Evolutionary conservation across 2,113 vertebrate genomes (phyloP).

Genomic region (Neopipo cinnamomea): DNA sequence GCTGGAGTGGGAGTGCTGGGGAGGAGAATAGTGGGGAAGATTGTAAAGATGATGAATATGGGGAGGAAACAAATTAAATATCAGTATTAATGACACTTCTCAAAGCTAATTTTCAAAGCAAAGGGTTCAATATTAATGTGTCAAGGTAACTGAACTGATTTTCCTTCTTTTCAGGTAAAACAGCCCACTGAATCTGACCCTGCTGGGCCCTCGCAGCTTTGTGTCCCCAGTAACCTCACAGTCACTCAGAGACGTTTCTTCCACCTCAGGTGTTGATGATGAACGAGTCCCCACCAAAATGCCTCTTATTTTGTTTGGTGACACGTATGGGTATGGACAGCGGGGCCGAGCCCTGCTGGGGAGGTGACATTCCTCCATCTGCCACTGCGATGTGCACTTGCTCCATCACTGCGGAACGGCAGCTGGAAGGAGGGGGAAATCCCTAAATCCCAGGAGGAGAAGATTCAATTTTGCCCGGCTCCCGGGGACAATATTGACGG

Average conservation of each 20-base stretch:
- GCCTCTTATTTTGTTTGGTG: not conserved
- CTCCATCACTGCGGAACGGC: not conserved
- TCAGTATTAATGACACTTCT: not conserved
- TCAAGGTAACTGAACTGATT: rapidly evolving
- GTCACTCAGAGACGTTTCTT: rapidly evolving
- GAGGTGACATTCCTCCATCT: slow-evolving; percentile 3
- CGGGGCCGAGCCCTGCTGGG: not conserved
- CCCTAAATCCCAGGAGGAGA: not conserved
- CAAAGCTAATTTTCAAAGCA: not conserved
- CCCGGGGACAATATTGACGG: too few relatives aligned
- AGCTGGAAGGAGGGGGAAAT: rapidly evolving
- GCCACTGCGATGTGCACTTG: slow-evolving; percentile 38
- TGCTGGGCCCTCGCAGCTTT: not conserved
- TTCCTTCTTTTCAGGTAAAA: not conserved
- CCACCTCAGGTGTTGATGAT: not conserved
- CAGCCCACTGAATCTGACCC: not conserved
- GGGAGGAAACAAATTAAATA: not conserved
- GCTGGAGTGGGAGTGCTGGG: not conserved
- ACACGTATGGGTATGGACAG: rapidly evolving
- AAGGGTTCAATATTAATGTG: not conserved
- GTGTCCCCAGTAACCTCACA: rapidly evolving
- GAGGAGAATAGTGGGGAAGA: not conserved
- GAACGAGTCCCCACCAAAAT: rapidly evolving
- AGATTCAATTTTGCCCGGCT: not conserved
- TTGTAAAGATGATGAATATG: not conserved